Conservation (phyloP, 2,113 vertebrate species). For the Clinocottus analis region DNA sequence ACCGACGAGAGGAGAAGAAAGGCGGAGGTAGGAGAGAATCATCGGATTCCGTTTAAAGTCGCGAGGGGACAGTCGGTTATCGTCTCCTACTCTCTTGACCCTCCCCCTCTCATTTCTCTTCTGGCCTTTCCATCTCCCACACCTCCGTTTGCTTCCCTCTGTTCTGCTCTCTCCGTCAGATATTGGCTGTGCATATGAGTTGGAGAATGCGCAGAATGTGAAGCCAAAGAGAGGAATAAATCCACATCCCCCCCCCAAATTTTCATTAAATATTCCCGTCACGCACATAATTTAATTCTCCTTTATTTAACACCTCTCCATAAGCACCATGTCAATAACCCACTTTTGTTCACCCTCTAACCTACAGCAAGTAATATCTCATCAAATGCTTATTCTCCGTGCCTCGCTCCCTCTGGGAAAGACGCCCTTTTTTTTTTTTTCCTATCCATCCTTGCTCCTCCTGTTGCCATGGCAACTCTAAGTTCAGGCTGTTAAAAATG, state of each 20-base stretch:
- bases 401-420: constrained; percentile 46
- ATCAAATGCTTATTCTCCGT: constrained; percentile 26
- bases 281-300: constrained; percentile 44
- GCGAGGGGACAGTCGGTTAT: constrained; percentile 48
- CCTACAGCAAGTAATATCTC: constrained; percentile 33
- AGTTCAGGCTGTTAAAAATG: constrained; percentile 77
- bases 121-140: constrained; percentile 29
- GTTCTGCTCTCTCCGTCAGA: constrained; percentile 22
- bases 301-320: constrained; percentile 34
- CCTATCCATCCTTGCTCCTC: constrained; percentile 70
- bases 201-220: neutral
- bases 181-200: constrained; percentile 15
- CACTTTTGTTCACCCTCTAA: constrained; percentile 38
- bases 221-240: constrained; percentile 25
- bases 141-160: constrained; percentile 14
- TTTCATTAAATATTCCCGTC: constrained; percentile 30
- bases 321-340: constrained; percentile 31
- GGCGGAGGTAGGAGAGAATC: constrained; percentile 37
- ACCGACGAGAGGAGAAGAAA: constrained; percentile 37
- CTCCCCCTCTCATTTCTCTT: constrained; percentile 23
- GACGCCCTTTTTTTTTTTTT: constrained; percentile 33
- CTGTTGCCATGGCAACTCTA: constrained; percentile 83
- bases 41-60: constrained; percentile 49
- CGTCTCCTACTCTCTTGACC: constrained; percentile 22
- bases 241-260: neutral